Conservation (phyloP, 2,797 vertebrate species). For the Tadarida brasiliensis region DNA sequence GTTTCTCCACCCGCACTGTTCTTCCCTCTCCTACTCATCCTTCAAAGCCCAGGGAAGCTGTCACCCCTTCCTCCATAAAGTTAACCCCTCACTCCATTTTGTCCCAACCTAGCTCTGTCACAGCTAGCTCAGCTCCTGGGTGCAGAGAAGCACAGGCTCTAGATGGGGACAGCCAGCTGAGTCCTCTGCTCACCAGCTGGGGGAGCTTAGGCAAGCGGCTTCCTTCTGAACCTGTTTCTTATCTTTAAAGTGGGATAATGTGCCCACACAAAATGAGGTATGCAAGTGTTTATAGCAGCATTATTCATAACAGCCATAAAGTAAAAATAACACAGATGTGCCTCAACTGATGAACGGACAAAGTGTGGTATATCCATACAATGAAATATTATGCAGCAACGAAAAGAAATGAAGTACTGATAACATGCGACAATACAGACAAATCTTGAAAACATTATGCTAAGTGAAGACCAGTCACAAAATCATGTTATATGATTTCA, state of each 20-base stretch:
- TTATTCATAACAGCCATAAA: not conserved
- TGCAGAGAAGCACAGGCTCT: not conserved
- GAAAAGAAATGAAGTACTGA: not conserved
- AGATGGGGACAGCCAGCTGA: not conserved
- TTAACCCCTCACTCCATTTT: not conserved
- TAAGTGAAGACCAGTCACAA: not conserved
- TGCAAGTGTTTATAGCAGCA: not conserved
- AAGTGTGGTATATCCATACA: accelerated
- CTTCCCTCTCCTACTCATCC: not conserved
- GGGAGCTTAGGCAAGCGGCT: not conserved
- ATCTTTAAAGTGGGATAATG: not conserved
- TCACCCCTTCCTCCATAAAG: not conserved
- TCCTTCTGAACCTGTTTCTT: not conserved
- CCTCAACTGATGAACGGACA: no score
- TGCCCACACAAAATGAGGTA: not conserved
- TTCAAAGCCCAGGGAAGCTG: not conserved
- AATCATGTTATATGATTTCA: not conserved
- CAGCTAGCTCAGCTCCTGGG: not conserved
- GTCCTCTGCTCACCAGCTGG: not conserved
- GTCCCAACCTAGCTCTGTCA: not conserved
- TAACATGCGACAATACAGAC: not conserved
- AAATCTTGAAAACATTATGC: not conserved
- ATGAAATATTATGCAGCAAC: not conserved
- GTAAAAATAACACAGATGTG: not conserved
- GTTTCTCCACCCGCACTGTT: not conserved